Evolutionary conservation across 2,888 invertebrate genomes (phyloP), one percentile per base, ranked within the genome.

Genomic region (Drosophila maculinotata): DNA sequence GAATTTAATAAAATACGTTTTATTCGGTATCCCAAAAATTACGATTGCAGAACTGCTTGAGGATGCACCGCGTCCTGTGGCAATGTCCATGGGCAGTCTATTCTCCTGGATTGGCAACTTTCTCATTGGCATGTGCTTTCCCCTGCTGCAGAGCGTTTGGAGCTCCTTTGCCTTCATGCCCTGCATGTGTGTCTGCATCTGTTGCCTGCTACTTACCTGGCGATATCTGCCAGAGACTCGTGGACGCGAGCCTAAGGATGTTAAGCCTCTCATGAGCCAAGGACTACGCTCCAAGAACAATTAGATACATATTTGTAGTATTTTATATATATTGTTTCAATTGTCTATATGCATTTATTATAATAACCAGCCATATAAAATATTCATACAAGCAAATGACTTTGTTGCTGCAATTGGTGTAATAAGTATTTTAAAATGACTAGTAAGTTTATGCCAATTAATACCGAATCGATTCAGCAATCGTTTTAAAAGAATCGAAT

Each of bases 101-200:
- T 94, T 94, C 67, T 97, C 97, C 90, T 98, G 97, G 97, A 93
- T 93, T 3, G 96, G 96, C 17, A 97, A 97, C 92, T 96, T 97
- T 89, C 81, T 96, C 0, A 95, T 98, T 45, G 97, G 95, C 23
- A 94, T 97, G 93, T 92, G 93, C 23, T 96, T 97, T 91, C 95
- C 95, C 3, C 89, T 92, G 10, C 88, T 96, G 89, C 92, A 95
- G 63, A 89, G 88, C 4, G 69, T 91, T 28, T 93, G 96, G 51
- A 95, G 95, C 0, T 92, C 95, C 0, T 94, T 93, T 80, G 95
- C 94, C 3, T 97, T 97, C 89, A 91, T 96, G n/a, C 92, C 96
- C 38, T 97, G 96, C 91, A 93, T 94, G 0, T 90, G 85, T 10
- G 76, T 90, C 10, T 89, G 90, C 47, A 45, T 79, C 1, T 63